phyloP scores from a whole-genome alignment of 2,113 vertebrate genomes.

The Misgurnus mizolepis region DNA sequence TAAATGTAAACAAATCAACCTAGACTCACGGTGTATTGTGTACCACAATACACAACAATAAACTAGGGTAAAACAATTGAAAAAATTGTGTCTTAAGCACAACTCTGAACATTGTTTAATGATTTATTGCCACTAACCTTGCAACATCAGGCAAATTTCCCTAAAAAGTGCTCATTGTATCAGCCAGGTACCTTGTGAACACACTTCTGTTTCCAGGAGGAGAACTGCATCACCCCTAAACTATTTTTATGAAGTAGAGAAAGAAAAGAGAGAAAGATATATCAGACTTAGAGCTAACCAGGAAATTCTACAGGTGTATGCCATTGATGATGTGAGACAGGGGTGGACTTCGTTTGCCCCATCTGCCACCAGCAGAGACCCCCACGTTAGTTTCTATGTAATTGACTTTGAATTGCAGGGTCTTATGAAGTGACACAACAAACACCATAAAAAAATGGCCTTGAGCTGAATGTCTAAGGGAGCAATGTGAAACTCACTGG shows the following conservation, averaged over 20 bases:
- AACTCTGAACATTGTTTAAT: not conserved
- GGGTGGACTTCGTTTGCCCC: constrained; percentile 55
- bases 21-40: no score
- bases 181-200: not conserved
- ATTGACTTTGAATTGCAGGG: constrained; percentile 65
- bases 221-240: not conserved
- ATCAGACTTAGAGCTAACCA: constrained; percentile 34
- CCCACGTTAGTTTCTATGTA: constrained; percentile 62
- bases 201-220: not conserved
- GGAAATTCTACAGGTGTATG: constrained; percentile 34
- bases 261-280: constrained; percentile 13
- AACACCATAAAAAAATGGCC: constrained; percentile 47
- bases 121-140: not conserved
- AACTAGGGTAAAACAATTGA: no score
- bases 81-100: no score
- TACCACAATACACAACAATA: no score
- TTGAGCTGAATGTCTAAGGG: constrained; percentile 49
- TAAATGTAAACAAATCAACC: no score
- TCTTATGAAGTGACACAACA: constrained; percentile 60
- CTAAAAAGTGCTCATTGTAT: no score
- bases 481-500: constrained; percentile 47
- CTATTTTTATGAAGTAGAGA: constrained; percentile 24
- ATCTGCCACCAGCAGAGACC: constrained; percentile 51
- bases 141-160: not conserved
- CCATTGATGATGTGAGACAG: constrained; percentile 39